Base-by-base conservation (phyloP, 1,140 invertebrate species). In the Potamilus streckersoni region DNA sequence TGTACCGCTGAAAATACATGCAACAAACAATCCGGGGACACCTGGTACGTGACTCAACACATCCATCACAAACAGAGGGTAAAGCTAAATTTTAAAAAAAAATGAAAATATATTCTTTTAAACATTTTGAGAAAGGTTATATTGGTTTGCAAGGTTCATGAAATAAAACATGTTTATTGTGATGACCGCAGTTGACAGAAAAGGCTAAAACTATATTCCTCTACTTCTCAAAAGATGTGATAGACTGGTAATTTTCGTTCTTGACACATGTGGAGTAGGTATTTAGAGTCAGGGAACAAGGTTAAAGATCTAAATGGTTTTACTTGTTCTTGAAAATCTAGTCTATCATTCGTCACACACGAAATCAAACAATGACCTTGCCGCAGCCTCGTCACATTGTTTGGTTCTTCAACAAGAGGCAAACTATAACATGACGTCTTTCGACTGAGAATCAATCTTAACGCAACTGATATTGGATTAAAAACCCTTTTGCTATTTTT, bases 21-120 rank as follows among this genome's bases (percentile, higher is more conserved):
- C 94, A 0, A 97, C 95, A 86, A 98, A 97, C 74, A 98, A 93
- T 12, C 96, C 96, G 0, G 95, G 93, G 8, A 97, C 87, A 3
- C 95, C 95, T 13, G 92, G 93, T 12, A 94, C 89, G 57, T 92
- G 79, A 82, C 94, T 94, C 89, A 97, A 93, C 16, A 92, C 92
- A 76, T 95, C 93, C 89, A 96, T 95, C 2, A 96, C 95, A 85
- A 94, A 96, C 12, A 94, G 89, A 14, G 95, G 95, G 85, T 96
- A 91, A 19, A 96, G 88, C 89, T 96, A 93, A 20, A 86, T 23
- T 23, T 23, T 23, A 23, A 75, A 64, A 59, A 2, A 67, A 65
- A 71, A 74, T 15, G 67, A 56, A 64, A 68, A 66, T 15, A 2
- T 12, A 11, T 66, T 20, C 27, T 66, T 66, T 19, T 17, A 16